A percentile compares a stretch with the other conserved stretches of the same genome.
phyloP scores from a whole-genome alignment of 2,113 vertebrate species.

The Brachyhypopomus gauderio region DNA sequence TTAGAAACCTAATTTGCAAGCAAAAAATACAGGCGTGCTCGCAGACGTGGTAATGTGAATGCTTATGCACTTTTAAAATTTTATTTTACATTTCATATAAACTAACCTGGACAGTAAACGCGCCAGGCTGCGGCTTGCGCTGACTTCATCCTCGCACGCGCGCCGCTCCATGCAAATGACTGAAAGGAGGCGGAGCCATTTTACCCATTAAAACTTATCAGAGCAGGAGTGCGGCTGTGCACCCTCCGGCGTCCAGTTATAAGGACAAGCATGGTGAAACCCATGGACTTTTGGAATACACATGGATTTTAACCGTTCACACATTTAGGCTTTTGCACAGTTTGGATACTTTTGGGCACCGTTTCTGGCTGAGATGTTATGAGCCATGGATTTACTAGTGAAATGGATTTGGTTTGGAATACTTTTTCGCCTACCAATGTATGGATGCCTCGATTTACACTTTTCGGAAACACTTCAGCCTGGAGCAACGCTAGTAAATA shows the following conservation, averaged over 20 bases:
- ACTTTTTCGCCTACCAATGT: conserved; percentile 48
- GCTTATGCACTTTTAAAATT: too few relatives aligned
- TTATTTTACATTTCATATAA: not conserved
- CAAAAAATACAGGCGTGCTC: too few relatives aligned
- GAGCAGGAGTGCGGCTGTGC: too few relatives aligned
- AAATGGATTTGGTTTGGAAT: conserved; percentile 58
- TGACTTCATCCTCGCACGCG: not conserved
- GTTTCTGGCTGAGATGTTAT: conserved; percentile 38
- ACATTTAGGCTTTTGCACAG: not conserved
- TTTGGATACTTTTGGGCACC: conserved; percentile 15
- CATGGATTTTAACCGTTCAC: conserved; percentile 31
- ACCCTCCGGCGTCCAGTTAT: not conserved
- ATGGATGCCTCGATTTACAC: conserved; percentile 63
- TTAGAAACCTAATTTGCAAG: not conserved
- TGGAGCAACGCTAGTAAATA: conserved; percentile 60
- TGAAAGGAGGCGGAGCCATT: conserved; percentile 71
- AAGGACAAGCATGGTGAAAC: conserved; percentile 25
- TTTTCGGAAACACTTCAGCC: conserved; percentile 54
- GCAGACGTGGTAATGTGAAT: too few relatives aligned
- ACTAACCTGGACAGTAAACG: not conserved
- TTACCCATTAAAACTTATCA: conserved; percentile 42
- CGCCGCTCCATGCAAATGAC: conserved; percentile 70
- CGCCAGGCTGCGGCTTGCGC: too few relatives aligned
- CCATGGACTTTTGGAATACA: conserved; percentile 7
- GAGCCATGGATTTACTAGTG: conserved; percentile 58